Evolutionary conservation across 2,113 vertebrate genomes (phyloP).

Genomic region (Bolborhynchus lineola): DNA sequence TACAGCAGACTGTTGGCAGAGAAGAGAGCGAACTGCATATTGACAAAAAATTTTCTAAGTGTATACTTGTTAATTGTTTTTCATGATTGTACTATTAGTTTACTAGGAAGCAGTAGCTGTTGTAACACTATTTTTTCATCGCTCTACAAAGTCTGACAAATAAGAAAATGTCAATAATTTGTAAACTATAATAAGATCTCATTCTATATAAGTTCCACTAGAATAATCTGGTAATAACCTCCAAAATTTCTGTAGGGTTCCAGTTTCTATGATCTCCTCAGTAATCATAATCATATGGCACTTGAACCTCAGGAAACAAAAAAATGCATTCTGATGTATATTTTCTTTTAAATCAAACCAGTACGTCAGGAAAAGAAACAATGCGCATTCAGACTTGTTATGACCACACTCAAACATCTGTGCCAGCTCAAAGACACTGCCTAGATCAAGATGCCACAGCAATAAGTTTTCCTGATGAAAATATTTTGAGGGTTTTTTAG

Average conservation of each 20-base stretch:
- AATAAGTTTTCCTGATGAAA: not conserved
- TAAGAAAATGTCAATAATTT: not conserved
- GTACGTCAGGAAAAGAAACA: not conserved
- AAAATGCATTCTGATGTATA: not conserved
- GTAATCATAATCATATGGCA: not conserved
- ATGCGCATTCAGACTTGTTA: not conserved
- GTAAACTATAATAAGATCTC: not conserved
- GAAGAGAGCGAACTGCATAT: not conserved
- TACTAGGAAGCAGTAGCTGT: not conserved
- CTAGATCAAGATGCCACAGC: not conserved
- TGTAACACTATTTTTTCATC: not conserved
- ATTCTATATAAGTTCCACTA: not conserved
- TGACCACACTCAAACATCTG: not conserved
- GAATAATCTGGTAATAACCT: not conserved
- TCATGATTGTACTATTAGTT: not conserved
- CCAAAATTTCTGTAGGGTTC: not conserved
- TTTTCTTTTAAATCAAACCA: not conserved
- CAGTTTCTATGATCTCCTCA: not conserved
- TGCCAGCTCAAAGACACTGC: not conserved
- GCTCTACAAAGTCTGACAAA: not conserved
- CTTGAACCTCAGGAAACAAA: not conserved
- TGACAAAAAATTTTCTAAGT: not conserved
- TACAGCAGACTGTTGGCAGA: not conserved
- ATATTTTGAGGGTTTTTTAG: rapidly evolving
- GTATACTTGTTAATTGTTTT: not conserved